A percentile compares a stretch with the other conserved stretches of the same genome.
phyloP scores from a whole-genome alignment of 1,140 invertebrate genomes.

The Drosophila takahashii region DNA sequence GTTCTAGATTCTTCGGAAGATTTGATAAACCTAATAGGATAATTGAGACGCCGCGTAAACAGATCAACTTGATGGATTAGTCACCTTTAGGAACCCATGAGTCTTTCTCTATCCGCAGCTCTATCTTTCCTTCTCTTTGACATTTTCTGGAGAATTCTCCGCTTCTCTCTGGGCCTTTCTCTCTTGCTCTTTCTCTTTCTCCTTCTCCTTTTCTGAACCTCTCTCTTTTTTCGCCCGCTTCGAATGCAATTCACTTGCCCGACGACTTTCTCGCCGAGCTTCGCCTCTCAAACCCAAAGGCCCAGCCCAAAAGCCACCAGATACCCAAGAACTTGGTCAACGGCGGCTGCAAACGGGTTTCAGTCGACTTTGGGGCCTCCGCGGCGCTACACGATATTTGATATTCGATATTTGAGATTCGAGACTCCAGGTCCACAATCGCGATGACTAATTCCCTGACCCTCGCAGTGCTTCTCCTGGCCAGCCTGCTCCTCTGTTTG shows the following conservation, averaged over 20 bases:
- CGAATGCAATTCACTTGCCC: slow-evolving; percentile 54
- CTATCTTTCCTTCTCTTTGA: not conserved
- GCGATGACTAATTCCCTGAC: slow-evolving; percentile 46
- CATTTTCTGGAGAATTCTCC: slow-evolving; percentile 19
- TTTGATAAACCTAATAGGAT: not conserved
- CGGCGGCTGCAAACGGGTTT: slow-evolving; percentile 68
- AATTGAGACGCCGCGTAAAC: not conserved
- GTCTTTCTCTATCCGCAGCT: not conserved
- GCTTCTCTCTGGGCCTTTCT: not conserved
- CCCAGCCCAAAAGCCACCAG: slow-evolving; percentile 28
- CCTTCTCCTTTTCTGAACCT: slow-evolving; percentile 9
- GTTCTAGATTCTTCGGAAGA: not conserved
- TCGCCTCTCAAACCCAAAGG: not conserved
- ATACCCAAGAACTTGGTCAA: slow-evolving; percentile 64
- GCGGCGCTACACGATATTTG: slow-evolving; percentile 37
- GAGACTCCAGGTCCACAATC: not conserved
- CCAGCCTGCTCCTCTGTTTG: slow-evolving; percentile 18
- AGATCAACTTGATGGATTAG: slow-evolving; percentile 20
- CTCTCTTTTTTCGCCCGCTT: slow-evolving; percentile 13
- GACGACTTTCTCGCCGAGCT: slow-evolving; percentile 66
- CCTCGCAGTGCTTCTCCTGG: slow-evolving; percentile 6
- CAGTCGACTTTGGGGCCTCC: slow-evolving; percentile 63
- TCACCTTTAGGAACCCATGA: slow-evolving; percentile 6
- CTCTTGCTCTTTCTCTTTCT: not conserved
- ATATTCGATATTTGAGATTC: not conserved